These are phyloP conservation scores for Pseudomyrmex concolor DNA, from an alignment of 1,140 invertebrate species.

Conservation along the genomic window DNA sequence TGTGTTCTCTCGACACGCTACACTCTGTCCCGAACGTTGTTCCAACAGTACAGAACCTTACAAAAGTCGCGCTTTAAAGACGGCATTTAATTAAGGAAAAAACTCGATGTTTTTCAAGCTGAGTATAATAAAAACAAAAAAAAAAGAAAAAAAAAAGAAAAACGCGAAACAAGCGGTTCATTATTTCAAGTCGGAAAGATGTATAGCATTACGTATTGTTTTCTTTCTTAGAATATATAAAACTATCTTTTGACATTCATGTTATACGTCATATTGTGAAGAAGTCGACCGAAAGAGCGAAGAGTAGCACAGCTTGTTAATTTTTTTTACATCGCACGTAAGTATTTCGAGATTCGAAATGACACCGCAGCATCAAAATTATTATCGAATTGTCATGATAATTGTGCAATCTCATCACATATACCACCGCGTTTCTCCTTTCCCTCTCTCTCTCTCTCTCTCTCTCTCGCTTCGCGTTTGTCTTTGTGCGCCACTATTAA, in stretches of 20 bases:
- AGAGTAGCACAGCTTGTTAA: background rate
- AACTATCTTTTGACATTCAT: slow-evolving; percentile 4
- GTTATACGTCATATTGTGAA: background rate
- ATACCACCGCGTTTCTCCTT: slow-evolving; percentile 4
- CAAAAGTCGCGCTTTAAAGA: slow-evolving; percentile 48
- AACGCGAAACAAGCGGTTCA: background rate
- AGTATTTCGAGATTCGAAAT: background rate
- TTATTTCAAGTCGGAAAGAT: background rate
- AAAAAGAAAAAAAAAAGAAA: background rate
- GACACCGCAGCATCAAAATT: slow-evolving; percentile 17
- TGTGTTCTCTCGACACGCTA: slow-evolving; percentile 22
- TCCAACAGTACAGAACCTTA: slow-evolving; percentile 55
- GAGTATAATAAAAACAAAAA: background rate
- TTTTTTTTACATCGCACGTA: slow-evolving; percentile 61
- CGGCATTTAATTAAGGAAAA: background rate
- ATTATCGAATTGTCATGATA: slow-evolving; percentile 57
- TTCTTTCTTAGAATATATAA: background rate
- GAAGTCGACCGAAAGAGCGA: background rate
- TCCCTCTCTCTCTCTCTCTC: too few relatives aligned
- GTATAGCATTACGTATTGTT: background rate
- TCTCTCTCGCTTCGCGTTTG: slow-evolving; percentile 10
- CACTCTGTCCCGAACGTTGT: slow-evolving; percentile 60
- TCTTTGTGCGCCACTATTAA: slow-evolving; percentile 57
- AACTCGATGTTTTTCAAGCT: background rate
- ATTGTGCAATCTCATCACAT: slow-evolving; percentile 21